Evolutionary conservation across 1,140 invertebrate species (phyloP).

Genomic region (Neelides sp.): DNA sequence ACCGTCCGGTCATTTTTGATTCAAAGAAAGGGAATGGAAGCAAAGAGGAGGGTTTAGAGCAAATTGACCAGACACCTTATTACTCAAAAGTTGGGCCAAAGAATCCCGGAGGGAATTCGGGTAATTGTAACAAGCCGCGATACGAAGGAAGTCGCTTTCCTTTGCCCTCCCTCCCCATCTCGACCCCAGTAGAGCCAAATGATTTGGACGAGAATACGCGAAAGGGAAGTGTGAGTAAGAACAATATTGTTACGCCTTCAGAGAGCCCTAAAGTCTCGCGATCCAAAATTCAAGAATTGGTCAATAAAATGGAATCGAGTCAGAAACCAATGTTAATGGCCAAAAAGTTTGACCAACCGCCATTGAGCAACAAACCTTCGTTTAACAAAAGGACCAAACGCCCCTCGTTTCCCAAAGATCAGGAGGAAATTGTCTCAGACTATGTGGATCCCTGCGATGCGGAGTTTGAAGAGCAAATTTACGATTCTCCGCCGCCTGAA

Average conservation of each 20-base stretch:
- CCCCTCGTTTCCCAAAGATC: slow-evolving; percentile 8
- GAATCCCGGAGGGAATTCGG: too few species aligned
- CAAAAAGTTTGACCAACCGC: slow-evolving; percentile 3
- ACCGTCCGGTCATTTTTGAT: slow-evolving; percentile 27
- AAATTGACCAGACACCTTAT: too few species aligned
- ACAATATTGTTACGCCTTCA: too few species aligned
- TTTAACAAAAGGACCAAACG: background rate
- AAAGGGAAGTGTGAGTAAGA: too few species aligned
- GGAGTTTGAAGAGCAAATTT: slow-evolving; percentile 30
- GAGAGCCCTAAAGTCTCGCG: slow-evolving; percentile 11
- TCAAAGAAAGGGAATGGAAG: slow-evolving; percentile 12
- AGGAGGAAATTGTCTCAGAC: slow-evolving; percentile 21
- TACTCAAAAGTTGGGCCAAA: too few species aligned
- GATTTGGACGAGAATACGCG: background rate
- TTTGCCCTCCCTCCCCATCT: slow-evolving; percentile 5
- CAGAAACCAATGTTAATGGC: slow-evolving; percentile 7
- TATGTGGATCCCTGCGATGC: slow-evolving; percentile 30
- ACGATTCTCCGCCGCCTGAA: slow-evolving; percentile 29
- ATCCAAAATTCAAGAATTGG: slow-evolving; percentile 29
- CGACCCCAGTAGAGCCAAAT: slow-evolving; percentile 9
- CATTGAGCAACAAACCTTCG: slow-evolving; percentile 11
- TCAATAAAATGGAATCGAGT: slow-evolving; percentile 30
- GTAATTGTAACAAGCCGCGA: too few species aligned
- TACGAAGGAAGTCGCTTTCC: slow-evolving; percentile 28
- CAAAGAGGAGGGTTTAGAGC: background rate